Evolutionary conservation across 2,113 vertebrate species (phyloP).

Genomic region (Pseudolaguvia tuberculata): DNA sequence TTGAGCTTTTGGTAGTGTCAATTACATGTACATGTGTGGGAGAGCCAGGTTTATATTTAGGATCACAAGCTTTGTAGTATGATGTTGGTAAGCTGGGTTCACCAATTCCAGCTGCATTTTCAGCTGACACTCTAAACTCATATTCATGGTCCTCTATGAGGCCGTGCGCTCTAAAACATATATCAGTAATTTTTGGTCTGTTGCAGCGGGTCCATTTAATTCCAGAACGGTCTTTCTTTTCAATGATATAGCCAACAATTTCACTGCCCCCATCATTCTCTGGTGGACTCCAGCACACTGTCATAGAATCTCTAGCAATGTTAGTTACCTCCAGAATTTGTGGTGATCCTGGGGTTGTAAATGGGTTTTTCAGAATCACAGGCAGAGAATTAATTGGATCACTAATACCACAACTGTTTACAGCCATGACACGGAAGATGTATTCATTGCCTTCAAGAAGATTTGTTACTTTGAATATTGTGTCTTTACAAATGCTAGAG

Average conservation of each 20-base stretch:
- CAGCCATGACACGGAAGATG: constrained; percentile 82
- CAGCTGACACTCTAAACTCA: constrained; percentile 83
- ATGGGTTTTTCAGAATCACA: constrained; percentile 81
- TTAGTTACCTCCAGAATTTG: constrained; percentile 79
- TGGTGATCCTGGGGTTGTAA: constrained; percentile 77
- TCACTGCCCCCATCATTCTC: constrained; percentile 82
- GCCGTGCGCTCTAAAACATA: constrained; percentile 79
- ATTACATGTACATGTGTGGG: constrained; percentile 75
- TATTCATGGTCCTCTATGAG: constrained; percentile 83
- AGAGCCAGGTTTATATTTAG: constrained; percentile 81
- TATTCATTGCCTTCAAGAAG: constrained; percentile 86
- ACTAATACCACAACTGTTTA: constrained; percentile 78
- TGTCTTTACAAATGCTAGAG: constrained; percentile 72
- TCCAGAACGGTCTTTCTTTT: constrained; percentile 80
- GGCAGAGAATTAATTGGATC: constrained; percentile 75
- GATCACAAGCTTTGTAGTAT: constrained; percentile 82
- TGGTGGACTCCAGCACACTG: constrained; percentile 79
- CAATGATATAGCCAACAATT: constrained; percentile 79
- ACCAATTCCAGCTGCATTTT: constrained; percentile 82
- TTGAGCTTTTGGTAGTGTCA: constrained; percentile 77
- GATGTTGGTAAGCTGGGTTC: constrained; percentile 76
- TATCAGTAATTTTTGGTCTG: constrained; percentile 78
- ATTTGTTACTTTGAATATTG: constrained; percentile 80
- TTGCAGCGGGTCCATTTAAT: constrained; percentile 84
- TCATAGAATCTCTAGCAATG: constrained; percentile 82